These are phyloP conservation scores for Cotesia vestalis DNA, from an alignment of 1,140 invertebrate genomes.

Conservation along the genomic window DNA sequence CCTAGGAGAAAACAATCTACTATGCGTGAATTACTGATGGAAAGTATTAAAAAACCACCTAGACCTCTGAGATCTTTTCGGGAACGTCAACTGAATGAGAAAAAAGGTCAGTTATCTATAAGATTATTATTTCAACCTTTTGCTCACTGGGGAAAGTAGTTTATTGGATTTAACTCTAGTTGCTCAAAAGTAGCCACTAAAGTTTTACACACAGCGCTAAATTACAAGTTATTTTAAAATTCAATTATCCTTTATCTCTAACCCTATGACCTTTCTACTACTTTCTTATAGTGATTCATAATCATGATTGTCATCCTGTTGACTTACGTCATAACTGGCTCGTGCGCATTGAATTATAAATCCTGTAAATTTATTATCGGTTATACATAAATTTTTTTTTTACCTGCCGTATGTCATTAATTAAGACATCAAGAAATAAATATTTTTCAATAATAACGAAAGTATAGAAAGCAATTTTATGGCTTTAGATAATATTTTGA, in stretches of 20 bases:
- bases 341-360: slow-evolving; percentile 15
- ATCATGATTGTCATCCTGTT: slow-evolving; percentile 12
- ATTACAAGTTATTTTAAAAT: too few relatives aligned
- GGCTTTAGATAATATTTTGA: background rate
- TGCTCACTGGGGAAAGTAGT: background rate
- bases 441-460: background rate
- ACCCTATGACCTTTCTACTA: slow-evolving; percentile 10
- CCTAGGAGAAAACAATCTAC: slow-evolving; percentile 75
- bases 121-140: background rate
- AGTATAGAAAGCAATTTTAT: background rate
- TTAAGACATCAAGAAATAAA: too few relatives aligned
- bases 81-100: slow-evolving; percentile 30
- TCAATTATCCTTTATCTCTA: background rate
- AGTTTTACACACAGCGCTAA: too few relatives aligned
- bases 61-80: slow-evolving; percentile 71
- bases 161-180: too few relatives aligned
- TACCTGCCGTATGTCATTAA: too few relatives aligned
- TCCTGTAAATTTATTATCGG: slow-evolving; percentile 16
- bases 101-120: slow-evolving; percentile 28
- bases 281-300: slow-evolving; percentile 8
- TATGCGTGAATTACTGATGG: slow-evolving; percentile 85
- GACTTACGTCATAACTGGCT: slow-evolving; percentile 17
- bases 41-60: slow-evolving; percentile 85
- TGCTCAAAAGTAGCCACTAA: too few relatives aligned
- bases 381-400: slow-evolving; percentile 3